These are phyloP conservation scores for Lynx canadensis DNA, from an alignment of 2,113 vertebrate species.

Conservation along the genomic window DNA sequence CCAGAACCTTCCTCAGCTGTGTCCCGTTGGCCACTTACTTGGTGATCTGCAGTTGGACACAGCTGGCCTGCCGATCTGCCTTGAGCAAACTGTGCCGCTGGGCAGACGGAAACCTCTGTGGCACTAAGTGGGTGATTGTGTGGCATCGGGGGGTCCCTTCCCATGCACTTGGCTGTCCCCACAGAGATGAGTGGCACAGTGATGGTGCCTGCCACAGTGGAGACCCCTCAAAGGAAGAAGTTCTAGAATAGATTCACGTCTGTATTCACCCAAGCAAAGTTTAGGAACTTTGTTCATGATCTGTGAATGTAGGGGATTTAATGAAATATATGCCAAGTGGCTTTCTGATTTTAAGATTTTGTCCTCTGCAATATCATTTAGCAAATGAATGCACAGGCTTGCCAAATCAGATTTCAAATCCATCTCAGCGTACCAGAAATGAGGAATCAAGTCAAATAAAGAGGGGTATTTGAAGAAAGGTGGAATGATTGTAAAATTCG, in stretches of 20 bases:
- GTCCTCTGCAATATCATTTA: background rate
- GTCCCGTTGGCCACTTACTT: background rate
- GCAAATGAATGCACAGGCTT: background rate
- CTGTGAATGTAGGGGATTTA: background rate
- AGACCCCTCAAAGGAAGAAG: too few relatives aligned
- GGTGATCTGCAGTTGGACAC: background rate
- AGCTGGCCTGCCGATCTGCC: background rate
- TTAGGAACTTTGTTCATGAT: background rate
- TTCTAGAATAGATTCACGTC: background rate
- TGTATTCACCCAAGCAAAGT: background rate
- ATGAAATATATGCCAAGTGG: background rate
- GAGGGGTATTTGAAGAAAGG: rapidly evolving
- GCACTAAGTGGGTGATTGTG: background rate
- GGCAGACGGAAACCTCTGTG: background rate
- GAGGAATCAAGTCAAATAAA: background rate
- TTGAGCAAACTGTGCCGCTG: background rate
- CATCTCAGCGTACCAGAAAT: background rate
- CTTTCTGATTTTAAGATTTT: background rate
- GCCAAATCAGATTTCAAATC: background rate
- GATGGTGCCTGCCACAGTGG: background rate
- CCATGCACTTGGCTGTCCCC: rapidly evolving
- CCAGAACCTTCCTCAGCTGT: background rate
- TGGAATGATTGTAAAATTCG: background rate
- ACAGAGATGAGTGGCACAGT: rapidly evolving
- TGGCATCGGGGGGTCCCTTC: background rate